A percentile compares a stretch with the other conserved stretches of the same genome.
Conservation (phyloP, 2,113 vertebrate species). For the Scalopus aquaticus region DNA sequence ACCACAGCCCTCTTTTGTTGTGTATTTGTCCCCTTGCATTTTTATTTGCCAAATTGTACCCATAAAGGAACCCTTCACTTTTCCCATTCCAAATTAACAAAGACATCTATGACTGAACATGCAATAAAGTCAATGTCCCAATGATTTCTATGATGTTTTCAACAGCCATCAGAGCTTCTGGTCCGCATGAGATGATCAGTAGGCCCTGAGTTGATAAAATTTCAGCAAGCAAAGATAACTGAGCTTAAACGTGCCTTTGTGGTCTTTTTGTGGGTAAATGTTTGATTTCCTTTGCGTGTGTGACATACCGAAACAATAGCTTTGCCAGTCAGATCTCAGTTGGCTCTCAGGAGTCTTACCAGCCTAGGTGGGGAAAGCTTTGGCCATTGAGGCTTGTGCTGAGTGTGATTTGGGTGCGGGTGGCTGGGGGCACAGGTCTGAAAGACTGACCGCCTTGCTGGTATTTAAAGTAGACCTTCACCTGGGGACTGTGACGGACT, state of each 20-base stretch:
- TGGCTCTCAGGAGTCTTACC: not conserved
- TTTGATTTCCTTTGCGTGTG: slow-evolving; percentile 47
- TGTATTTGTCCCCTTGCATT: not conserved
- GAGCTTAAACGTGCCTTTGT: slow-evolving; percentile 62
- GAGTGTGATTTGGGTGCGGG: not conserved
- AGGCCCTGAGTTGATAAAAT: slow-evolving; percentile 62
- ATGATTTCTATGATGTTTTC: slow-evolving; percentile 51
- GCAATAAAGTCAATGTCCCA: slow-evolving; percentile 68
- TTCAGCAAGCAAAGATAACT: slow-evolving; percentile 61
- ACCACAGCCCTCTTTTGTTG: not conserved
- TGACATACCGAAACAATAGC: not conserved
- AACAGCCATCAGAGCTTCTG: slow-evolving; percentile 63
- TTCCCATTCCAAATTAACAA: slow-evolving; percentile 63
- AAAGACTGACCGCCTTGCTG: not conserved
- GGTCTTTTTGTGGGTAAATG: slow-evolving; percentile 54
- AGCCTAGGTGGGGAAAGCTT: not conserved
- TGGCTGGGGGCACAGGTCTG: not conserved
- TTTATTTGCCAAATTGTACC: slow-evolving; percentile 47
- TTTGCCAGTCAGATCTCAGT: not conserved
- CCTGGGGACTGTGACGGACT: not conserved
- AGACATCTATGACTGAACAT: slow-evolving; percentile 41
- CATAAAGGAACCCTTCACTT: slow-evolving; percentile 16
- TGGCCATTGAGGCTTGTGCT: not conserved
- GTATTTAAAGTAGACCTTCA: slow-evolving; percentile 6
- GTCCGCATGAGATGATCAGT: slow-evolving; percentile 48